Conservation (phyloP, 2,113 vertebrate species). For the sheep (Ovis aries) region ARS-UI_Ramb_v3.0 NC_056073.1:38172001-38172500, state of each 20-base stretch:
- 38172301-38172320: slow-evolving; percentile 89
- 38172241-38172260: slow-evolving; percentile 77
- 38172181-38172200: not conserved
- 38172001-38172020: slow-evolving; percentile 80
- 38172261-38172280: slow-evolving; percentile 83
- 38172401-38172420: slow-evolving; percentile 90
- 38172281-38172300: slow-evolving; percentile 82
- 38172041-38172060: slow-evolving; percentile 80
- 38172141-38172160: not conserved
- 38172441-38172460: slow-evolving; percentile 88
- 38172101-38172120: slow-evolving; percentile 59
- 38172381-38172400: slow-evolving; percentile 92
- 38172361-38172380: slow-evolving; percentile 89
- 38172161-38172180: not conserved
- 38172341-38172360: slow-evolving; percentile 91
- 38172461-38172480: slow-evolving; percentile 85
- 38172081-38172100: slow-evolving; percentile 66
- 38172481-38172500: slow-evolving; percentile 84
- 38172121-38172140: slow-evolving; percentile 37
- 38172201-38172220: slow-evolving; percentile 37
- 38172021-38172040: slow-evolving; percentile 75
- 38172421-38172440: slow-evolving; percentile 88
- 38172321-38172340: slow-evolving; percentile 88
- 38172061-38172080: slow-evolving; percentile 79
- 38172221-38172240: slow-evolving; percentile 76